These are phyloP conservation scores for Bombycilla garrulus DNA, from an alignment of 2,113 vertebrate genomes.

Conservation along the genomic window DNA sequence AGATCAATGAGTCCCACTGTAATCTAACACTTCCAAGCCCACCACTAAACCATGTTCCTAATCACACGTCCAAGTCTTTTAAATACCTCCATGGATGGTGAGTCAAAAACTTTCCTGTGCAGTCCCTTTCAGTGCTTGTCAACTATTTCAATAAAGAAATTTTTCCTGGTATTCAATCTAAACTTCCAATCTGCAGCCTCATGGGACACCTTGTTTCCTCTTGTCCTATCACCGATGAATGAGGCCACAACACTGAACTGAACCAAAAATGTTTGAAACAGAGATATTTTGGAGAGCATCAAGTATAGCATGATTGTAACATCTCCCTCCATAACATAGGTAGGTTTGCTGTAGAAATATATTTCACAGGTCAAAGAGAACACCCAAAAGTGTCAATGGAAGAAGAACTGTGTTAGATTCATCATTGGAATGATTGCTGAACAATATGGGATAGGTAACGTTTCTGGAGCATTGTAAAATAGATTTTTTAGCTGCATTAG, in stretches of 20 bases:
- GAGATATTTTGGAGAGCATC: neutral
- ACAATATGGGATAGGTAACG: neutral
- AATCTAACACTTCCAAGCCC: neutral
- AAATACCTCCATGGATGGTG: neutral
- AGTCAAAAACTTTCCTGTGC: neutral
- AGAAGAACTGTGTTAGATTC: neutral
- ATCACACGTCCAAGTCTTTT: neutral
- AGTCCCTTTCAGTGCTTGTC: neutral
- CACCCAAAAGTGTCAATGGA: neutral
- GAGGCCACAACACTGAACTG: neutral
- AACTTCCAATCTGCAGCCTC: neutral
- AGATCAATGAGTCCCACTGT: neutral
- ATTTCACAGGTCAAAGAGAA: neutral
- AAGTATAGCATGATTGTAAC: neutral
- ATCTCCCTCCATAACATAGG: neutral
- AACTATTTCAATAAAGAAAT: neutral
- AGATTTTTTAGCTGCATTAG: neutral
- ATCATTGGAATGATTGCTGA: neutral
- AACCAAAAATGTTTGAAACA: neutral
- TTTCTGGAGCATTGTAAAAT: neutral
- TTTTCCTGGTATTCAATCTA: neutral
- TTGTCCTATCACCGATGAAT: neutral
- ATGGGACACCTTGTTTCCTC: neutral
- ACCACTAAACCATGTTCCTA: neutral
- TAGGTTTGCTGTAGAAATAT: neutral